A percentile compares a stretch with the other conserved stretches of the same genome.
Evolutionary conservation across 92 coral and sea anemone genomes (phyloP).

Genomic region (Zoanthus solanderi): DNA sequence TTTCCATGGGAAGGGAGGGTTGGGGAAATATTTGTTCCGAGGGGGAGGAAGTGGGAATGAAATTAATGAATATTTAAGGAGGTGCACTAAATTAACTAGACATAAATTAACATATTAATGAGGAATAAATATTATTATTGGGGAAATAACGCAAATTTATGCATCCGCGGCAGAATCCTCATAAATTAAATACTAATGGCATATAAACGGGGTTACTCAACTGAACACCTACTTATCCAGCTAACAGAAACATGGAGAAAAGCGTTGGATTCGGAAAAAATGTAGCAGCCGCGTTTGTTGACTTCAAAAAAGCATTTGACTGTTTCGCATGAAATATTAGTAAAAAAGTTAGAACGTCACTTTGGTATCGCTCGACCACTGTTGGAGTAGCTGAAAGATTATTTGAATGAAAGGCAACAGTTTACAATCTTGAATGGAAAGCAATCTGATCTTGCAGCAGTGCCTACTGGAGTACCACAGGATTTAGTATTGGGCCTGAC

Average conservation of each 20-base stretch:
- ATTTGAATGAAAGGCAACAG: conserved; percentile 5
- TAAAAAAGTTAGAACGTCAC: background rate
- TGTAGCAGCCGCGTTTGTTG: background rate
- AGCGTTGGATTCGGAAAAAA: background rate
- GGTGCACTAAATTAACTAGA: too few relatives aligned
- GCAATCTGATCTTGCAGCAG: conserved; percentile 1
- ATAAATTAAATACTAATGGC: too few relatives aligned
- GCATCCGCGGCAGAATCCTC: too few relatives aligned
- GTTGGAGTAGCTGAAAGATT: conserved; percentile 32
- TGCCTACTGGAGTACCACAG: background rate
- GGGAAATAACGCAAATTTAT: too few relatives aligned
- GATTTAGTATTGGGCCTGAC: background rate
- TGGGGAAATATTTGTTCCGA: too few relatives aligned
- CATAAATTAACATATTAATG: too few relatives aligned
- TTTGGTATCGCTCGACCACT: conserved; percentile 33
- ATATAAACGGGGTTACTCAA: too few relatives aligned
- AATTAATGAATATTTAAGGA: too few relatives aligned
- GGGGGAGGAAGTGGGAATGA: too few relatives aligned
- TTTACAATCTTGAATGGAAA: conserved; percentile 8
- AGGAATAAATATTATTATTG: too few relatives aligned
- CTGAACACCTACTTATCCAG: background rate
- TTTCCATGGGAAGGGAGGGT: too few relatives aligned
- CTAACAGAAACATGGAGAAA: background rate
- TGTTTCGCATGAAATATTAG: conserved; percentile 35
- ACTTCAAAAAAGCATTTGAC: background rate